Base-by-base conservation (phyloP, 2,888 invertebrate genomes). In the Formica aserva region DNA sequence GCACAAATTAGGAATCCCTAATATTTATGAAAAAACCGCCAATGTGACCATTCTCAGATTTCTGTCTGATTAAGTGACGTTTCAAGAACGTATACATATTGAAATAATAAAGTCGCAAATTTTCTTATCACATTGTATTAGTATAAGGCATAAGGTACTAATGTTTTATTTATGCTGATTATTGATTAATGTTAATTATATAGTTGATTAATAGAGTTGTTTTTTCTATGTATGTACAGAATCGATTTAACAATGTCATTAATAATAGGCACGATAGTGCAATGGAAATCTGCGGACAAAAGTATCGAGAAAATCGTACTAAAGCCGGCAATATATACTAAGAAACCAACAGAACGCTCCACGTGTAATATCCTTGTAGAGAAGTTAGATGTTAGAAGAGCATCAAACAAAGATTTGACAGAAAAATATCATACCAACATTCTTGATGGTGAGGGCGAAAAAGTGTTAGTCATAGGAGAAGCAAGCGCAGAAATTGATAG, bases 401-500 rank as follows among this genome's bases (percentile, higher is more conserved):
- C 69, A 0, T 84, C 87, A 22, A n/a, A 78, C 13, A 93, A 94
- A 8, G 95, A 89, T 77, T 95, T 95, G 69, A 94, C 94, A 67
- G 89, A 91, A 13, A 88, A 92, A 11, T 95, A 95, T 82, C 94
- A 95, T 69, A 96, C 95, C 0, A 95, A 94, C 26, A 94, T 96
- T 67, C 84, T 94, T 9, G 82, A 89, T 63, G 87, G 82, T 22
- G 48, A 60, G 3, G 15, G 45, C 0, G 83, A 91, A 41, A 90
- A 92, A 62, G 82, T 62, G 0, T 22, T 94, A 13, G 89, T 95
- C 15, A 95, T 96, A 26, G 96, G 96, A 0, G 95, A 96, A 85
- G 94, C 93, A 0, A 95, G 95, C 84, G 94, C 93, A 35, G 95
- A 95, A 86, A 92, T 96, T 35, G 96, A 96, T 85, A 95, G 94